Evolutionary conservation across 1,140 invertebrate genomes (phyloP).

Genomic region (Galleria mellonella): DNA sequence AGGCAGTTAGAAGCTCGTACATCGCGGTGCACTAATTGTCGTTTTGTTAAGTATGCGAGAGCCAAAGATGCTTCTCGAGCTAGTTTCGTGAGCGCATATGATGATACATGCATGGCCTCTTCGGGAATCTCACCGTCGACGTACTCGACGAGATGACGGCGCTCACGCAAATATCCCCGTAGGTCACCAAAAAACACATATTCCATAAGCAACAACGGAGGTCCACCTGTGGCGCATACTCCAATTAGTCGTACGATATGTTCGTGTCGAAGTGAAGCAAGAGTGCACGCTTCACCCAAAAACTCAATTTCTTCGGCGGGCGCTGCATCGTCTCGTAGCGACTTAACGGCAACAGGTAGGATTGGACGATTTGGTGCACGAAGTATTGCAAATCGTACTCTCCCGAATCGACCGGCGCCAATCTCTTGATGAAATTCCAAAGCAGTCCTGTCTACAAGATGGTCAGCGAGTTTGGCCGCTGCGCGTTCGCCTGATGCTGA

Average conservation of each 20-base stretch:
- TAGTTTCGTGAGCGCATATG: constrained; percentile 85
- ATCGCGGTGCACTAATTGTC: constrained; percentile 90
- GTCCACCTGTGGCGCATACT: constrained; percentile 35
- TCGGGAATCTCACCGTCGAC: constrained; percentile 27
- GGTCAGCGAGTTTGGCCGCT: constrained; percentile 79
- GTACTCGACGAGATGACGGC: constrained; percentile 18
- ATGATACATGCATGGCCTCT: constrained; percentile 83
- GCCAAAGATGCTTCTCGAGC: constrained; percentile 91
- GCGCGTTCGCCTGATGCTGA: constrained; percentile 83
- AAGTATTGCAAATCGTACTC: constrained; percentile 10
- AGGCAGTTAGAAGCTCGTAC: constrained; percentile 92
- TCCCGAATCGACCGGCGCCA: constrained; percentile 90
- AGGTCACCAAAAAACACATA: constrained; percentile 44
- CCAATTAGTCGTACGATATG: constrained; percentile 45
- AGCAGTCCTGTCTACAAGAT: constrained; percentile 6
- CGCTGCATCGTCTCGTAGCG: neutral
- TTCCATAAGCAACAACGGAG: constrained; percentile 44
- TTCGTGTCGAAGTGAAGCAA: constrained; percentile 22
- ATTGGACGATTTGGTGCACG: constrained; percentile 1
- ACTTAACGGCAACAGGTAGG: constrained; percentile 4
- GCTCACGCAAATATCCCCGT: constrained; percentile 26
- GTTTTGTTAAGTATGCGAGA: constrained; percentile 84
- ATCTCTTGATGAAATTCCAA: constrained; percentile 46
- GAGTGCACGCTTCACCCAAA: constrained; percentile 6
- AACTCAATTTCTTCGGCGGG: constrained; percentile 7